A percentile compares a stretch with the other conserved stretches of the same genome.
phyloP scores from a whole-genome alignment of 2,797 vertebrate genomes.

The Anabacerthia variegaticeps region DNA sequence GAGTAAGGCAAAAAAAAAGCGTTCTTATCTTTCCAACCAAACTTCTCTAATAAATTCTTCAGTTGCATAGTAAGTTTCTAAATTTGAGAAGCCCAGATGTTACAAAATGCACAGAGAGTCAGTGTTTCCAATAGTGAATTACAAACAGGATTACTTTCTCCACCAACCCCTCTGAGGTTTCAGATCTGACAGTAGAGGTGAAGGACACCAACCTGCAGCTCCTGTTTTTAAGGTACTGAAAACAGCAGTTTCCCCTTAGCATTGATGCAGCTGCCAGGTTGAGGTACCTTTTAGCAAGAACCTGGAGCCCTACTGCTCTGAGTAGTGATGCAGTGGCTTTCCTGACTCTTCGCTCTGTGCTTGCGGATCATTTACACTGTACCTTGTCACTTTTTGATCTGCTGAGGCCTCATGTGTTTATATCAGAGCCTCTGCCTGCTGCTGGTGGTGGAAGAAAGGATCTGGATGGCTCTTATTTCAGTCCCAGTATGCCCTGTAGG shows the following conservation, averaged over 20 bases:
- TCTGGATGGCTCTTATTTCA: background rate
- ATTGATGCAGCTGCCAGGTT: background rate
- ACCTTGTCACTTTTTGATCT: background rate
- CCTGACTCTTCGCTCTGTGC: background rate
- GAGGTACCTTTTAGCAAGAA: background rate
- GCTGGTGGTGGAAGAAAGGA: background rate
- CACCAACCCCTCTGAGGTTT: background rate
- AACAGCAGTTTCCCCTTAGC: background rate
- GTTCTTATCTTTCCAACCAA: background rate
- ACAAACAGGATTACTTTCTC: background rate
- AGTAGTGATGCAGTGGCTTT: background rate
- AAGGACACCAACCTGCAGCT: background rate
- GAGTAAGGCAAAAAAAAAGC: background rate
- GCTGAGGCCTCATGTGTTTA: background rate
- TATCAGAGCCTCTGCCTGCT: background rate
- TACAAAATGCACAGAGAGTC: background rate
- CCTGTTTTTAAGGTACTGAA: background rate
- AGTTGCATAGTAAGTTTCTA: background rate
- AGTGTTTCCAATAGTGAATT: conserved; percentile 14
- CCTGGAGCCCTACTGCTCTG: background rate
- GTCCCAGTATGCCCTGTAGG: background rate
- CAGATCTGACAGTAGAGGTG: background rate
- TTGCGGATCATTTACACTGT: background rate
- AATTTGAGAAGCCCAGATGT: background rate
- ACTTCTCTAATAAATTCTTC: background rate